A percentile compares a stretch with the other conserved stretches of the same genome.
phyloP scores from a whole-genome alignment of 2,888 invertebrate species.

The Erebia epiphron region DNA sequence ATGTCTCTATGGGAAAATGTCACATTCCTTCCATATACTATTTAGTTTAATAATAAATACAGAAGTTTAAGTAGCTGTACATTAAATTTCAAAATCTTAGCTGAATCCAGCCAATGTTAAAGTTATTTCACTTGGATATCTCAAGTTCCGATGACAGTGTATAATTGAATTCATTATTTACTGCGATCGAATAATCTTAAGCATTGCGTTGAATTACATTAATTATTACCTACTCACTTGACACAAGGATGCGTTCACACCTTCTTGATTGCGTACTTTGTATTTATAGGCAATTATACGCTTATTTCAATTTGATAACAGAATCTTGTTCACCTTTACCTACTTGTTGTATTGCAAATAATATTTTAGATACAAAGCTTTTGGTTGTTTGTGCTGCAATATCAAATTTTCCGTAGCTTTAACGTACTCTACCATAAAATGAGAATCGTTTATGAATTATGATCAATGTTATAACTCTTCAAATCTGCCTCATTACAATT shows the following conservation, averaged over 20 bases:
- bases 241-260: conserved; percentile 38
- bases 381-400: neutral
- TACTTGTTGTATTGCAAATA: conserved; percentile 1
- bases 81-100: neutral
- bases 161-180: conserved; percentile 77
- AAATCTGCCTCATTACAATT: too few species aligned
- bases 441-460: too few species aligned
- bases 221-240: conserved; percentile 38
- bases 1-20: too few species aligned
- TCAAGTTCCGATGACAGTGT: conserved; percentile 61
- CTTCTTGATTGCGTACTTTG: conserved; percentile 34
- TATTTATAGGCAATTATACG: conserved; percentile 31
- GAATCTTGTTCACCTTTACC: conserved; percentile 28
- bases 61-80: neutral
- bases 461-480: too few species aligned
- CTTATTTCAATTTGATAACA: conserved; percentile 31
- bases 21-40: too few species aligned
- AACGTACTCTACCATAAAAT: neutral
- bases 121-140: conserved; percentile 49
- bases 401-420: neutral
- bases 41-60: too few species aligned
- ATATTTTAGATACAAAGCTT: neutral
- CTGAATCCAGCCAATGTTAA: neutral
- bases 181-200: conserved; percentile 59
- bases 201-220: conserved; percentile 40